Evolutionary conservation across 2,888 invertebrate genomes (phyloP), one percentile per base, ranked within the genome.

Genomic region (Dynastes grantii): DNA sequence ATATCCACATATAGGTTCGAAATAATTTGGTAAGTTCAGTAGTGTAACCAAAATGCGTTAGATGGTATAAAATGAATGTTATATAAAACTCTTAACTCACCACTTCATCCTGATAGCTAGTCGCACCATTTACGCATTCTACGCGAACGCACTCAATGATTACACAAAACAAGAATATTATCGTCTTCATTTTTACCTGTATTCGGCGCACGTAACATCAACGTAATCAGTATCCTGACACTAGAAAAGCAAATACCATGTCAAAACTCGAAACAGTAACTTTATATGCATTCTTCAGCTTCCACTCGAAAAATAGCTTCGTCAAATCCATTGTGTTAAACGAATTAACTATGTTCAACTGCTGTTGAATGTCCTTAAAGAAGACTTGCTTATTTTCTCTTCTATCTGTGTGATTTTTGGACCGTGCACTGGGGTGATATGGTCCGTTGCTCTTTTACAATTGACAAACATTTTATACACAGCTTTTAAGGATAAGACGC

Each of bases 391-490:
- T 32, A 49, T 77, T 68, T 68, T 77, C 77, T 77, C 77, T 68
- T n/a, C 32, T 45, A 77, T 77, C 77, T 77, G 27, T 4, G 77
- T 9, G 37, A 27, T 61, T 63, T 73, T 55, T 73, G 73, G 73
- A 78, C 65, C 78, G 78, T 71, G 29, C 3, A 63, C 13, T 5
- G 32, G 32, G 64, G n/a, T 40, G 73, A 32, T 53, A 13, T 75
- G 71, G 22, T 51, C 55, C 40, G 78, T 29, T 78, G 73, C 61
- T 16, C 61, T 37, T 53, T n/a, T 32, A 78, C 78, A 78, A 78
- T 78, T 51, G 73, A 40, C 55, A n/a, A 45, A 37, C 37, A 67
- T 29, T 76, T 53, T 29, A 67, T 45, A 45, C 45, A 45, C 32
- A 67, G 76, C 55, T 76, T 64, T 67, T 40, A 16, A 16, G 45